Percentiles rank a stretch among this genome's conserved stretches.
Conservation (phyloP, 2,113 vertebrate genomes). For the Nothoprocta pentlandii region DNA sequence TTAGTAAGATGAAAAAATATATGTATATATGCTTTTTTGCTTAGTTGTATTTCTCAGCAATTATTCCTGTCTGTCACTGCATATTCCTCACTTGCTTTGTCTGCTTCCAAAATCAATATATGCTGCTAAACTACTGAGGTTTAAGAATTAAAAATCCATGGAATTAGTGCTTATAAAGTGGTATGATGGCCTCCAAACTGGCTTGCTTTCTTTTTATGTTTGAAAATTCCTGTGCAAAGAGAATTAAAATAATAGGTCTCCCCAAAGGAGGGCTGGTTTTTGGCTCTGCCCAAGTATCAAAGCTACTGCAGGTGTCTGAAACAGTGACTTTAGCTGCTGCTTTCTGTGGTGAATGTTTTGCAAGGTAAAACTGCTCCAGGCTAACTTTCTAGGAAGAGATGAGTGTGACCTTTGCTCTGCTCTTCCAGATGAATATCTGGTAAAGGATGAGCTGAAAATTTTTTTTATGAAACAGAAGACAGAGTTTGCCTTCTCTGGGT, state of each 20-base stretch:
- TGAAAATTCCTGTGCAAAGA: neutral
- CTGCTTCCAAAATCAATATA: constrained; percentile 29
- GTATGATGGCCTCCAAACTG: neutral
- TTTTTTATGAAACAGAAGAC: neutral
- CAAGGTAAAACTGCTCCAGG: neutral
- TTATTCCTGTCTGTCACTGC: neutral
- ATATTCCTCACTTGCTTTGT: neutral
- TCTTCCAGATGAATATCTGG: neutral
- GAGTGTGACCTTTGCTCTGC: constrained; percentile 2
- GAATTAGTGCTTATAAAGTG: neutral
- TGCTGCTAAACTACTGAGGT: neutral
- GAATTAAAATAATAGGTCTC: neutral
- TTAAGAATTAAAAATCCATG: neutral
- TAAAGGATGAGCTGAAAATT: neutral
- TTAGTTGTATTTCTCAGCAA: neutral
- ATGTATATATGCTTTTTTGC: neutral
- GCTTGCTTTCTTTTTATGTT: neutral
- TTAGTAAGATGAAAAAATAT: neutral
- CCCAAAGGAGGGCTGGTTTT: neutral
- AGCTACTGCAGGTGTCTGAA: neutral
- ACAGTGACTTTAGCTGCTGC: neutral
- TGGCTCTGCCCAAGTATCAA: neutral
- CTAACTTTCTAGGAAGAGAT: neutral
- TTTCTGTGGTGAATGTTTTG: neutral
- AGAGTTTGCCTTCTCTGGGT: neutral